Evolutionary conservation across 2,113 vertebrate species (phyloP).

Genomic region (pig (Sus scrofa)): T2T-Sscrofa CM000822.6:71009501-71010000

Average conservation of each 20-base stretch:
- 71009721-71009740: constrained; percentile 19
- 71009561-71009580: not conserved
- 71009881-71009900: not conserved
- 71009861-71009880: constrained; percentile 2
- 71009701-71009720: not conserved
- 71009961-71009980: constrained; percentile 78
- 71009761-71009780: constrained; percentile 48
- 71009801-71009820: constrained; percentile 1
- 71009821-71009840: constrained; percentile 59
- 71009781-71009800: constrained; percentile 44
- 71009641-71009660: not conserved
- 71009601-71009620: not conserved
- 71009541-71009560: not conserved
- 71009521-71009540: not conserved
- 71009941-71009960: constrained; percentile 77
- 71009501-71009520: not conserved
- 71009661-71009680: not conserved
- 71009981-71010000: constrained; percentile 72
- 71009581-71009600: not conserved
- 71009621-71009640: not conserved
- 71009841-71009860: constrained; percentile 36
- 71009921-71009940: constrained; percentile 64
- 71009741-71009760: constrained; percentile 44
- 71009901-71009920: not conserved
- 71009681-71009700: not conserved